Evolutionary conservation across 2,113 vertebrate species (phyloP), one percentile per base, ranked within the genome.

Genomic region (Megaceryle maxima): DNA sequence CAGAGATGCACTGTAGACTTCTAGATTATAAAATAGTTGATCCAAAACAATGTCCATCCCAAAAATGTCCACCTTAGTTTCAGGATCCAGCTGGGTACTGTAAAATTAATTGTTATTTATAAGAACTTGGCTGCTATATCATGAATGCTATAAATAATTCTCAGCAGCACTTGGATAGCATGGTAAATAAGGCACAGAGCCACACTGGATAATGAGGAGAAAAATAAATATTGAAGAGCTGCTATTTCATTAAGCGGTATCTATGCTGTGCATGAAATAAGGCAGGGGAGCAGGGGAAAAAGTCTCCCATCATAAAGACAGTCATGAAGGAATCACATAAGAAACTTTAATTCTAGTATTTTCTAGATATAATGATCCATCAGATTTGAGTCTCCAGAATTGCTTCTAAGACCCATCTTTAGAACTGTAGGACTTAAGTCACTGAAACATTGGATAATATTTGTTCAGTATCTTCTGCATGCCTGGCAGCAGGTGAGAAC

Each of bases 171-270:
- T 89, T 92, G 62, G n/a, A 73, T 77, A 75, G 44, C 29, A 19
- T 35, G 35, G 48, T 92, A 88, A 88, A 78, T 78, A 97, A 92
- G 48, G 56, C 86, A 44, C 39, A 73, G 66, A 79, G 29, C 31
- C 66, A 87, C 8, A 9, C 9, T 78, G 43, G 57, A 75, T 93
- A 94, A 79, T 82, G 48, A 91, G 69, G 62, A 95, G 69, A 91
- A 96, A 94, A 96, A 89, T 50, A 87, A 96, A 87, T 81, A 92
- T 57, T 92, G 82, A 87, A 78, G 53, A 81, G 35, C 73, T 74
- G 21, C 20, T 81, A 44, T 39, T 88, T 94, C 25, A 41, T 76
- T 95, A 87, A 88, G 24, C 87, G 41, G 64, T 75, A 20, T 67
- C 35, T 60, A 5, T 78, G 35, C 46, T 75, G 73, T 90, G 66